Conservation (phyloP, 2,113 vertebrate species). For the Nesogale talazaci region DNA sequence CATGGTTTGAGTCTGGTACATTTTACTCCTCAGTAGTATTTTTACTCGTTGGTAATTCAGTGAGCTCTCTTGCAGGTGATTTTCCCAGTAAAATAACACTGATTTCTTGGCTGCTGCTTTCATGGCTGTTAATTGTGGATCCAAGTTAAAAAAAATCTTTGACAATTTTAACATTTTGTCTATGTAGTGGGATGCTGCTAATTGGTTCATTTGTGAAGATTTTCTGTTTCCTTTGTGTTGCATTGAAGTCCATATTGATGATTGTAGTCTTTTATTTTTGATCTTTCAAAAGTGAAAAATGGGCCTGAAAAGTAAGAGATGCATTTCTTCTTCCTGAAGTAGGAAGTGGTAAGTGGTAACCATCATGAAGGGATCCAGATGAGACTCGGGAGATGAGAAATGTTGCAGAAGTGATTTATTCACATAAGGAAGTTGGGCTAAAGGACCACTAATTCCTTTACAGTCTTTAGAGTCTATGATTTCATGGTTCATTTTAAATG, state of each 20-base stretch:
- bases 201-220: background rate
- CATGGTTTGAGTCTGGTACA: background rate
- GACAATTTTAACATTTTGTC: background rate
- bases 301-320: background rate
- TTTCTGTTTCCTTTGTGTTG: background rate
- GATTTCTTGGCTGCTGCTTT: background rate
- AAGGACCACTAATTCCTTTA: background rate
- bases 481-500: background rate
- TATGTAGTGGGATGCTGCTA: background rate
- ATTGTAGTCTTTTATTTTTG: background rate
- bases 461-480: background rate
- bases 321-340: conserved; percentile 28
- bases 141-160: background rate
- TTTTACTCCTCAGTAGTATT: background rate
- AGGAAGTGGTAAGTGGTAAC: background rate
- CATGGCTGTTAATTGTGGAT: background rate
- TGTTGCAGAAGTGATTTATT: background rate
- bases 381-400: background rate
- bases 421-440: background rate
- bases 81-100: background rate
- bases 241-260: background rate
- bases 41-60: background rate
- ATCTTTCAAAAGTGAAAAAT: conserved; percentile 1
- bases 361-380: background rate
- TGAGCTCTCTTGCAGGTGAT: background rate